Evolutionary conservation across 2,888 invertebrate species (phyloP), one percentile per base, ranked within the genome.

Genomic region (Clistopyga incitator): DNA sequence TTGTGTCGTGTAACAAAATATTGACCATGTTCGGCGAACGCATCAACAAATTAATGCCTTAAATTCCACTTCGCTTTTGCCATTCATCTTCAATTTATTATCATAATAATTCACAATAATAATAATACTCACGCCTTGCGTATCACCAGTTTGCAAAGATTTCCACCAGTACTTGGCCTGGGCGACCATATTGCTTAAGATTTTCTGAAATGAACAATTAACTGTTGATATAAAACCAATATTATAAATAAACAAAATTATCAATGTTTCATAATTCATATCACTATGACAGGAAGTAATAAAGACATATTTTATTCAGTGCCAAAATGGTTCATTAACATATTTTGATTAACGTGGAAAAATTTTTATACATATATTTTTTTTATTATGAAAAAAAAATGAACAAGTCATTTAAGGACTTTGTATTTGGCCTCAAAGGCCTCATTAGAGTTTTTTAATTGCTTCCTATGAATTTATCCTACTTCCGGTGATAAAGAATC

Each of bases 121-220:
- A 45, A 75, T 0, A 29, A 45, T 81, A 86, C 92, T 92, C 90
- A 92, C 92, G 81, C 90, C 90, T 86, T 89, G 92, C 65, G 88
- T 87, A 70, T 90, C 88, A 47, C 88, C 90, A 13, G 86, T 87
- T 13, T 86, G 86, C 47, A 91, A 81, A 20, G 89, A 83, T 79
- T 91, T 92, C 92, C 92, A 92, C 91, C 92, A 92, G 61, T 90
- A 87, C 50, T 90, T 91, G n/a, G 87, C 84, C 79, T 85, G 88
- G 34, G 88, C 87, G 47, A 91, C 89, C 92, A 92, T 91, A 64
- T 79, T 68, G 38, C 11, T 13, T 1, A 23, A 20, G 3, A 0
- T 13, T 18, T 50, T 23, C 70, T 79, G 47, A 45, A 79, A 82
- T 38, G 3, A 38, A 38, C 8, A 38, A 38, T 38, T 38, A 3